Conservation (phyloP, 2,888 invertebrate genomes). For the Furcula furcula region DNA sequence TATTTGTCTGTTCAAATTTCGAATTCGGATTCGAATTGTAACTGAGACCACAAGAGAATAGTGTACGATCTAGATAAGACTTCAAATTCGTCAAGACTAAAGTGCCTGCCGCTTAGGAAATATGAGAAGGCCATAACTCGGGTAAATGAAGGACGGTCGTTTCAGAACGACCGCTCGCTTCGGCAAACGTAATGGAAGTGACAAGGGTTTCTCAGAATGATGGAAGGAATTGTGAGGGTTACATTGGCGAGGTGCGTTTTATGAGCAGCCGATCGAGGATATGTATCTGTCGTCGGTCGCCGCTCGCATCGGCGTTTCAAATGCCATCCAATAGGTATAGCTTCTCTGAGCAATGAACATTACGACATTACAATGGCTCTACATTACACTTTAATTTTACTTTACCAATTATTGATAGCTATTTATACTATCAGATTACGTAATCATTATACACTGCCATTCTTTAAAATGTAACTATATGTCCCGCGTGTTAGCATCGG, state of each 20-base stretch:
- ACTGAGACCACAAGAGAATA: slow-evolving; percentile 15
- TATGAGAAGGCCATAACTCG: slow-evolving; percentile 70
- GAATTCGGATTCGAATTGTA: slow-evolving; percentile 24
- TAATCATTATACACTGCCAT: too few relatives aligned
- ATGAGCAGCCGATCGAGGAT: slow-evolving; percentile 56
- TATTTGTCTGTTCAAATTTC: slow-evolving; percentile 8
- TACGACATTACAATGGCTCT: too few relatives aligned
- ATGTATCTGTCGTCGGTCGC: slow-evolving; percentile 53
- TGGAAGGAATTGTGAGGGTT: slow-evolving; percentile 69
- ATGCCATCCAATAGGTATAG: too few relatives aligned
- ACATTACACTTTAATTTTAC: too few relatives aligned
- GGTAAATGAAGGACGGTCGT: slow-evolving; percentile 69
- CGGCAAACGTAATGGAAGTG: slow-evolving; percentile 72
- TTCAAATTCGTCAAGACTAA: slow-evolving; percentile 49
- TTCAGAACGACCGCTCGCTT: slow-evolving; percentile 57
- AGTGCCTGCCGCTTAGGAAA: slow-evolving; percentile 63
- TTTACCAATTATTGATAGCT: too few relatives aligned
- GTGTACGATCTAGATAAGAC: slow-evolving; percentile 30
- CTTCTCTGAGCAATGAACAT: too few relatives aligned
- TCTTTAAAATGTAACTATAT: too few relatives aligned
- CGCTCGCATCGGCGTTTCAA: slow-evolving; percentile 45
- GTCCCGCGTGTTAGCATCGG: too few relatives aligned
- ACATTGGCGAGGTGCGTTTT: slow-evolving; percentile 60
- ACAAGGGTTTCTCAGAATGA: slow-evolving; percentile 76
- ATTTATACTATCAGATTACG: too few relatives aligned